Conservation (phyloP, 1,140 invertebrate species). For the Papilio polyxenes region DNA sequence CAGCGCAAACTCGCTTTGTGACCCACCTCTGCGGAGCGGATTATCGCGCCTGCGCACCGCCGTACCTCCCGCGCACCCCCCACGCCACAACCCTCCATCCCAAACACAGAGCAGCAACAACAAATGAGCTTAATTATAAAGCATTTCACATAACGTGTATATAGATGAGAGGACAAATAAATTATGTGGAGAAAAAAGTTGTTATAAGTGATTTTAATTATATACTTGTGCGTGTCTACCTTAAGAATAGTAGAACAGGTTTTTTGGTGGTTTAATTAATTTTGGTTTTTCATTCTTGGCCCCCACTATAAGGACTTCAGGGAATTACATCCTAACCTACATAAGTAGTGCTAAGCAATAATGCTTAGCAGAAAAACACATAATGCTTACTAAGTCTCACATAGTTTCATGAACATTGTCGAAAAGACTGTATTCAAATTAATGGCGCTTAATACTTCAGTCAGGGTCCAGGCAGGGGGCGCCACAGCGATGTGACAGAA, state of each 20-base stretch:
- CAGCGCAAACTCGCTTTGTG: constrained; percentile 72
- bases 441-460: constrained; percentile 56
- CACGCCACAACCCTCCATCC: constrained; percentile 54
- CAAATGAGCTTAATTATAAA: constrained; percentile 76
- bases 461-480: constrained; percentile 47
- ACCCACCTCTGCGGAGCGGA: constrained; percentile 71
- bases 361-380: too few species aligned
- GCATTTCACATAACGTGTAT: neutral
- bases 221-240: too few species aligned
- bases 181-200: neutral
- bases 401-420: neutral
- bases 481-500: constrained; percentile 56
- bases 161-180: neutral
- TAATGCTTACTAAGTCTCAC: neutral
- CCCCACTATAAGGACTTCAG: too few species aligned
- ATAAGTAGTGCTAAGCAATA: too few species aligned
- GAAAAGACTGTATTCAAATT: neutral
- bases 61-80: constrained; percentile 62
- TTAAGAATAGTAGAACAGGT: neutral
- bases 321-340: too few species aligned
- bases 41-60: constrained; percentile 50
- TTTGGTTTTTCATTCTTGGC: too few species aligned
- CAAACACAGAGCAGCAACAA: constrained; percentile 53
- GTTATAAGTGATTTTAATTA: neutral
- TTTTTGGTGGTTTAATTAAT: too few species aligned